A percentile compares a stretch with the other conserved stretches of the same genome.
Evolutionary conservation across 2,797 vertebrate species (phyloP).

Genomic region (Peromyscus eremicus): DNA sequence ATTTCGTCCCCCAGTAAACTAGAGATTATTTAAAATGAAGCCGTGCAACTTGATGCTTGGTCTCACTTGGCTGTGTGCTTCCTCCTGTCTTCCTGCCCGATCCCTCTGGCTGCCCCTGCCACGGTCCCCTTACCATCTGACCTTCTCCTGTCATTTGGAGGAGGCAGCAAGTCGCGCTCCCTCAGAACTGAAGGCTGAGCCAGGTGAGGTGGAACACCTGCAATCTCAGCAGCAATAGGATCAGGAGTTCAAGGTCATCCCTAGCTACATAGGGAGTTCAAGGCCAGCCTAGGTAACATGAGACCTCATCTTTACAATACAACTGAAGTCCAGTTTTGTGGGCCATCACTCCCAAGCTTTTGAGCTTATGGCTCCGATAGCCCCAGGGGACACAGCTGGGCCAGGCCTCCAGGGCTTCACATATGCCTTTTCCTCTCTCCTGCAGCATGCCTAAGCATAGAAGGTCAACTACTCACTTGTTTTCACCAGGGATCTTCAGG

Average conservation of each 20-base stretch:
- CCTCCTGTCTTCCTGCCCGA: accelerated
- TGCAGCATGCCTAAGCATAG: accelerated
- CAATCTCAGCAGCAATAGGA: not conserved
- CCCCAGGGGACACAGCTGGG: accelerated
- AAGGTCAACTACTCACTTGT: not conserved
- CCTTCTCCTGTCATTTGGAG: not conserved
- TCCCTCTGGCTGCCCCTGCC: not conserved
- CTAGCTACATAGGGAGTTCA: not conserved
- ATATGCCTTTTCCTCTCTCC: not conserved
- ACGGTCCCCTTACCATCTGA: not conserved
- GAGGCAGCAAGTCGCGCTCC: not conserved
- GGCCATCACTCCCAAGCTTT: not conserved
- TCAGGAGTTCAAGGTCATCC: not conserved
- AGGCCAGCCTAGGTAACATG: not conserved
- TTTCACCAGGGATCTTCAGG: not conserved
- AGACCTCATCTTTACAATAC: not conserved
- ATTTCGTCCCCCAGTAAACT: conserved; percentile 70
- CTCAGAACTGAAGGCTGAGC: not conserved
- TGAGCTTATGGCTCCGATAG: not conserved
- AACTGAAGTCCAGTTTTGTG: not conserved
- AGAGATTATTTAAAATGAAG: conserved; percentile 77
- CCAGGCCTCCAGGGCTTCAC: accelerated
- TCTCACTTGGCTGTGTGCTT: not conserved
- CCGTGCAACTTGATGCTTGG: not conserved
- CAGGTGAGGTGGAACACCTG: too few relatives aligned